These are phyloP conservation scores for Otus sunia DNA, from an alignment of 2,113 vertebrate species.

Conservation along the genomic window DNA sequence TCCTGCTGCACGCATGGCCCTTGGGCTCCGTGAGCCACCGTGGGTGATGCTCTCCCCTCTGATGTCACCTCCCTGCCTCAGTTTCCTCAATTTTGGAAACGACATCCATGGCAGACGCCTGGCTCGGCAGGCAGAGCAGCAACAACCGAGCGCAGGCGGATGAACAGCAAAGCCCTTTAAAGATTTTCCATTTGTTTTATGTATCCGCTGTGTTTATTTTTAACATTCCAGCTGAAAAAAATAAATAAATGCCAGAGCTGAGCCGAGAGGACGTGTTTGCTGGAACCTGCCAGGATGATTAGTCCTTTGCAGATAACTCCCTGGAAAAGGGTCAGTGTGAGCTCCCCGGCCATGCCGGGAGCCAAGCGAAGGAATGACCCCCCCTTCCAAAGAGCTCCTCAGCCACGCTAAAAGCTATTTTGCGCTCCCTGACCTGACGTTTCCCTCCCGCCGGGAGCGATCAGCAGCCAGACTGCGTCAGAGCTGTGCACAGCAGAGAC, in stretches of 20 bases:
- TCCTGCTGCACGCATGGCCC: fast-evolving
- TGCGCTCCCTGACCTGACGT: not conserved
- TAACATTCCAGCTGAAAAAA: conserved; percentile 10
- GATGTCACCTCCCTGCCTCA: not conserved
- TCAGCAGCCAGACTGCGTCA: not conserved
- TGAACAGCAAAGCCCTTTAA: not conserved
- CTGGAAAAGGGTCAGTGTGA: not conserved
- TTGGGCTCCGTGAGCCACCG: fast-evolving
- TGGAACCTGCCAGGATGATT: conserved; percentile 22
- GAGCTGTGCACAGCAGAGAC: not conserved
- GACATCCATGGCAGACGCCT: fast-evolving
- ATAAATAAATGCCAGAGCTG: not conserved
- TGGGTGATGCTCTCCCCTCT: not conserved
- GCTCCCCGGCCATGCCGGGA: fast-evolving
- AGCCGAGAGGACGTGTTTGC: not conserved
- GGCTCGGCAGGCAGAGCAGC: not conserved
- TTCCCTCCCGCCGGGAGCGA: not conserved
- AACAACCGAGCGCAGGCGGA: not conserved
- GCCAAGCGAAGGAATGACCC: not conserved
- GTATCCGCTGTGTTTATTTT: conserved; percentile 24
- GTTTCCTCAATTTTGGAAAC: not conserved
- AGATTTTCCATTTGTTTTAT: conserved; percentile 26
- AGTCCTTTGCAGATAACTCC: not conserved
- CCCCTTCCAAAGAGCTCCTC: not conserved
- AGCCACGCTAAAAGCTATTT: not conserved